A percentile compares a stretch with the other conserved stretches of the same genome.
These are phyloP conservation scores for Pangasius mekongensis DNA, from an alignment of 2,797 vertebrate species.

Conservation along the genomic window DNA sequence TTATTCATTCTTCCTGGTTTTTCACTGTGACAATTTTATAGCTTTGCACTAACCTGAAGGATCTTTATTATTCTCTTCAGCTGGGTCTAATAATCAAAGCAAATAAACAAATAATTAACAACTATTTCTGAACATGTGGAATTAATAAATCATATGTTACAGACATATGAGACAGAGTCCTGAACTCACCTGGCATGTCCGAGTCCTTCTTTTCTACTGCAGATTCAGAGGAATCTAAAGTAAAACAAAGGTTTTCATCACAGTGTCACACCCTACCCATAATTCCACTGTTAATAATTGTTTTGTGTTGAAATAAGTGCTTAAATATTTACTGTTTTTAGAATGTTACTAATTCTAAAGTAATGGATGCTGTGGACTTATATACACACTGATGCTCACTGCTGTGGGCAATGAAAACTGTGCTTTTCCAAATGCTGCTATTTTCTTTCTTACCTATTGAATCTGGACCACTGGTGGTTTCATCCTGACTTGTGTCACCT, in stretches of 20 bases:
- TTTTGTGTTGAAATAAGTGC: not conserved
- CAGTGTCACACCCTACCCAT: not conserved
- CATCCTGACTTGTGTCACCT: constrained; percentile 50
- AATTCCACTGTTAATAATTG: not conserved
- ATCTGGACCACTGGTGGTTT: constrained; percentile 48
- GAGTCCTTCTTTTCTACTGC: constrained; percentile 14
- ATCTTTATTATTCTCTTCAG: not conserved
- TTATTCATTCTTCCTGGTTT: not conserved
- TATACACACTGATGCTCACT: not conserved
- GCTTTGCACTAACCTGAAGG: not conserved
- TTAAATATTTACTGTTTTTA: not conserved
- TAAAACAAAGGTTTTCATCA: not conserved
- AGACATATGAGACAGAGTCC: not conserved
- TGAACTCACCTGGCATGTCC: constrained; percentile 3
- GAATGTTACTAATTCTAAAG: not conserved
- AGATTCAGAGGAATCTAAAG: constrained; percentile 31
- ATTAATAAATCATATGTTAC: not conserved
- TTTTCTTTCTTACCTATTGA: constrained; percentile 45
- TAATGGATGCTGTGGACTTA: not conserved
- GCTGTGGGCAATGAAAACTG: not conserved
- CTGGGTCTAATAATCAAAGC: not conserved
- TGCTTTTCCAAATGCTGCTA: not conserved
- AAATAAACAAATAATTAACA: not conserved
- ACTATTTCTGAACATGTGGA: not conserved
- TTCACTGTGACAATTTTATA: not conserved